Conservation (phyloP, 1,140 invertebrate species). For the Aporrectodea caliginosa region DNA sequence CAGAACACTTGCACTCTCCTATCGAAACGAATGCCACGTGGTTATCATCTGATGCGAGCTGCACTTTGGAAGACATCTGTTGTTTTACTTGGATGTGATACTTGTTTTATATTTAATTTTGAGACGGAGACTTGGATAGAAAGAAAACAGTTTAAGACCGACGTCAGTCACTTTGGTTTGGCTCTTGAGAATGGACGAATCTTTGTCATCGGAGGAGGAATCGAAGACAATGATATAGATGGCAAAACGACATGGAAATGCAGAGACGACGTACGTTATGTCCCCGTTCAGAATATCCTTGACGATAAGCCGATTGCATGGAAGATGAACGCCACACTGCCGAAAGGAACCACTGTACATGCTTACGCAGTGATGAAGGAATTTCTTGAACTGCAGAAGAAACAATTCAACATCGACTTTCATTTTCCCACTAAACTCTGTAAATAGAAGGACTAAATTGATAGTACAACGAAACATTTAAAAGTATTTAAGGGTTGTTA, state of each 20-base stretch:
- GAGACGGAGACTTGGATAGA: background rate
- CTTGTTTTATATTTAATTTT: background rate
- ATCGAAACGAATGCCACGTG: background rate
- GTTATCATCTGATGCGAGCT: background rate
- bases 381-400: no score
- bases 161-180: background rate
- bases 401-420: no score
- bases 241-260: background rate
- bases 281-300: background rate
- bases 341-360: background rate
- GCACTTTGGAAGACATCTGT: background rate
- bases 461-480: no score
- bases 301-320: background rate
- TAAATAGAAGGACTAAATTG: no score
- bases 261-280: background rate
- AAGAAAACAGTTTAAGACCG: background rate
- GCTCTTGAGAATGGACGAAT: background rate
- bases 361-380: background rate
- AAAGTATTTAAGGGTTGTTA: no score
- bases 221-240: background rate
- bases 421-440: no score
- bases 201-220: background rate
- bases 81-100: background rate
- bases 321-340: background rate
- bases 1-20: background rate